Evolutionary conservation across 1,140 invertebrate genomes (phyloP), one percentile per base, ranked within the genome.

Genomic region (Drosophila aff.): DNA sequence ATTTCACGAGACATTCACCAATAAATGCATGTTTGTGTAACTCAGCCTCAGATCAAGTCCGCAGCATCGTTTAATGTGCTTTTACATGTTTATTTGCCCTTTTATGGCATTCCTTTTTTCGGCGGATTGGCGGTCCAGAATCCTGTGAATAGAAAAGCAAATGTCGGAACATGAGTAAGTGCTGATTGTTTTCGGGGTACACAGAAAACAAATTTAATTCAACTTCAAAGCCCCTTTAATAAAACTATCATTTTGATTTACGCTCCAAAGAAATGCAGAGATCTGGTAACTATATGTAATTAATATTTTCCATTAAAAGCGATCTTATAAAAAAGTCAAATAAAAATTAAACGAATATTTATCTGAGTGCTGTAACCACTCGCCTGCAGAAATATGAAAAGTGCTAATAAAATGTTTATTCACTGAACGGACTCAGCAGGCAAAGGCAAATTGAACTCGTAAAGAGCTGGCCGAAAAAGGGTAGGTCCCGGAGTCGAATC

Each of bases 41-140:
- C 59, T 79, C 76, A 61, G 81, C 68, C 60, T 66, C 71, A 61
- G 81, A 75, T 77, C 76, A 63, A 57, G 59, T 62, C 40, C 28
- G 44, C 36, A 50, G 55, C 53, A 76, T 74, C 63, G 77, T 68
- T 90, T 89, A 85, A 89, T 89, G 85, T 89, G 52, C 85, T 74
- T 89, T 89, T 84, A 90, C 85, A 89, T 89, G 85, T 89, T 89
- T 90, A 89, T 90, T 89, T 79, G 74, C 81, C 69, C 68, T 78
- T 87, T 87, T 89, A 87, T 87, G 79, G 83, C 74, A 68, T n/a
- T 63, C 61, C 65, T 53, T 50, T 50, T 66, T 67, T 71, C 33
- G 40, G 16, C 18, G 41, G 40, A 63, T 40, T 78, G 47, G n/a
- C 49, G 21, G 15, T 38, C 13, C 23, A 0, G n/a, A 36, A 49